Conservation (phyloP, 2,113 vertebrate species). For the Actenoides lindsayi region DNA sequence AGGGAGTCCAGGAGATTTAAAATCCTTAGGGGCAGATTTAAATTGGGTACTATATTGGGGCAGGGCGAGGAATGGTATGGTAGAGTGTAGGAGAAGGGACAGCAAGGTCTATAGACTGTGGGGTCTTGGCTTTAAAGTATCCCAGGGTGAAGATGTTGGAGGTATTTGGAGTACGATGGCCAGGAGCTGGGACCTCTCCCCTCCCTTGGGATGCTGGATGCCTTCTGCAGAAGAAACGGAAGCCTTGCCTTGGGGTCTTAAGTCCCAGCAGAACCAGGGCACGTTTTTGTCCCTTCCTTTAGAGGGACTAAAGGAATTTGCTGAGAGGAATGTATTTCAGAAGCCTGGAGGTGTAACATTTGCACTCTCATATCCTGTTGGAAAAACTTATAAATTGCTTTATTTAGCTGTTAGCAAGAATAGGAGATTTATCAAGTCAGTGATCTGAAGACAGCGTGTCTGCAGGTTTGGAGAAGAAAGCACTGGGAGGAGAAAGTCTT, state of each 20-base stretch:
- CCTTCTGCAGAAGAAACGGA: background rate
- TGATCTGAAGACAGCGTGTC: background rate
- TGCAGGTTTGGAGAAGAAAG: background rate
- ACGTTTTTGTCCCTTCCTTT: background rate
- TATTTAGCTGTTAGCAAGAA: background rate
- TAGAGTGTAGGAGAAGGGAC: background rate
- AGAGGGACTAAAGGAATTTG: background rate
- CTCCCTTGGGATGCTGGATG: background rate
- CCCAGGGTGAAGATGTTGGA: background rate
- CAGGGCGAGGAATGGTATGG: background rate
- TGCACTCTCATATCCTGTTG: background rate
- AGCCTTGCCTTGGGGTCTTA: background rate
- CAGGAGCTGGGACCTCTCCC: background rate
- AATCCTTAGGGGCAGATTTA: background rate
- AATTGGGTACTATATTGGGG: background rate
- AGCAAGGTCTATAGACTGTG: background rate
- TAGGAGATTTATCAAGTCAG: background rate
- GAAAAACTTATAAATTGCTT: background rate
- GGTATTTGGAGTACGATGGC: fast-evolving
- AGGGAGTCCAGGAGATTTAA: background rate
- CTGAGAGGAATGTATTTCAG: background rate
- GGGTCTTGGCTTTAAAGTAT: background rate
- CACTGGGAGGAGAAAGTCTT: background rate
- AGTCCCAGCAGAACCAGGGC: background rate
- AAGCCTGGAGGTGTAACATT: background rate